A percentile compares a stretch with the other conserved stretches of the same genome.
These are phyloP conservation scores for Parambassis ranga DNA, from an alignment of 2,797 vertebrate genomes.

Conservation along the genomic window DNA sequence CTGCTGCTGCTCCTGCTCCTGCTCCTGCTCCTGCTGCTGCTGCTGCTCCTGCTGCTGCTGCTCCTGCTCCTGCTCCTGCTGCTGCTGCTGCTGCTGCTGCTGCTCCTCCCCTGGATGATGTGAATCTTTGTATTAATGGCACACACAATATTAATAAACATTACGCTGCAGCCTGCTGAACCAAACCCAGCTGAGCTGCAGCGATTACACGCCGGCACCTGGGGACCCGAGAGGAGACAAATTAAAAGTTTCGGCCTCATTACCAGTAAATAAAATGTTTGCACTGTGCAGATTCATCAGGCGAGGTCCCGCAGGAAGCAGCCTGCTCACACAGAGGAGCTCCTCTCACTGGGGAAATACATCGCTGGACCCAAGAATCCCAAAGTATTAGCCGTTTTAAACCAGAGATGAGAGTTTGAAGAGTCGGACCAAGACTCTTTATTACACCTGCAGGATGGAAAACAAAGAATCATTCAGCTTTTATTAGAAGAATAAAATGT, in stretches of 20 bases:
- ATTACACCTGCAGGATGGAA: too few relatives aligned
- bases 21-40: too few relatives aligned
- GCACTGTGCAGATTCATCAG: constrained; percentile 20
- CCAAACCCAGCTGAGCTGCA: neutral
- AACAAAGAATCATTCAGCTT: too few relatives aligned
- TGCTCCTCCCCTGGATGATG: neutral
- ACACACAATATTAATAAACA: neutral
- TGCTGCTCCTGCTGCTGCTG: too few relatives aligned
- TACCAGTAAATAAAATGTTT: constrained; percentile 48
- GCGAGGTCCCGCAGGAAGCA: neutral
- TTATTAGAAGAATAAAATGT: too few relatives aligned
- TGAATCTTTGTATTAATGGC: neutral
- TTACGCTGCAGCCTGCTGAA: neutral
- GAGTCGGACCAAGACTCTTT: too few relatives aligned
- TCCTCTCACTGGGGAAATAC: neutral
- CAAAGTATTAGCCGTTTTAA: neutral
- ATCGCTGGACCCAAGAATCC: neutral
- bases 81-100: neutral
- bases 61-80: too few relatives aligned
- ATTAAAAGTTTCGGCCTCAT: constrained; percentile 36
- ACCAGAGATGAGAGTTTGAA: neutral
- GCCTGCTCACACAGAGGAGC: neutral
- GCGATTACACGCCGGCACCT: neutral
- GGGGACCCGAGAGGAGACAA: constrained; percentile 8
- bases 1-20: too few relatives aligned